Percentiles rank a stretch among this genome's conserved stretches.
phyloP scores from a whole-genome alignment of 2,113 vertebrate species.

The Saccopteryx leptura region DNA sequence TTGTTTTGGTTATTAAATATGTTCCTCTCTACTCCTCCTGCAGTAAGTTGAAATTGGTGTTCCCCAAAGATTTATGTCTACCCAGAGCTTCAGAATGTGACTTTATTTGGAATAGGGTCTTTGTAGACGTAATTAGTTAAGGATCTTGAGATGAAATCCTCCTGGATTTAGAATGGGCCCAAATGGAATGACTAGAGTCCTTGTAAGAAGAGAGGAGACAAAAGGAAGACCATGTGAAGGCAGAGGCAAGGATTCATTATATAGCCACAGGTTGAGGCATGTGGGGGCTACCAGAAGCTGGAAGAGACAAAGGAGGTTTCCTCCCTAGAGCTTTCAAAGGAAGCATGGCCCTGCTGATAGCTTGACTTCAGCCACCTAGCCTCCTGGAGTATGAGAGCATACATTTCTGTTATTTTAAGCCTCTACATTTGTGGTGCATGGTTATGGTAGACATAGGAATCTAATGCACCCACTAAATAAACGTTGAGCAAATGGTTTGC shows the following conservation, averaged over 20 bases:
- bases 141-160: not conserved
- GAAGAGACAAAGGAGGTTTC: not conserved
- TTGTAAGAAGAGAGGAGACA: not conserved
- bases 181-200: not conserved
- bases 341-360: not conserved
- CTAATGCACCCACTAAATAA: conserved; percentile 46
- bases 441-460: conserved; percentile 18
- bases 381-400: not conserved
- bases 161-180: not conserved
- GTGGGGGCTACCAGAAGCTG: not conserved
- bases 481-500: conserved; percentile 61
- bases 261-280: not conserved
- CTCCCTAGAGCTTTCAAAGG: conserved; percentile 1
- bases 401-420: conserved; percentile 36
- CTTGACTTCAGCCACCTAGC: not conserved
- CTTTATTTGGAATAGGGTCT: not conserved
- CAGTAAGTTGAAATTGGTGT: not conserved
- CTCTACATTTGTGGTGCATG: not conserved
- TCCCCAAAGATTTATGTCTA: not conserved
- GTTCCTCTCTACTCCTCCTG: not conserved
- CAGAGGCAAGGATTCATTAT: not conserved
- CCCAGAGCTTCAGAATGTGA: not conserved
- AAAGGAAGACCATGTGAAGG: not conserved
- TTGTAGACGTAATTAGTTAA: not conserved
- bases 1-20: conserved; percentile 13